Conservation (phyloP, 2,797 vertebrate species). For the Perdix hodgsoniae region DNA sequence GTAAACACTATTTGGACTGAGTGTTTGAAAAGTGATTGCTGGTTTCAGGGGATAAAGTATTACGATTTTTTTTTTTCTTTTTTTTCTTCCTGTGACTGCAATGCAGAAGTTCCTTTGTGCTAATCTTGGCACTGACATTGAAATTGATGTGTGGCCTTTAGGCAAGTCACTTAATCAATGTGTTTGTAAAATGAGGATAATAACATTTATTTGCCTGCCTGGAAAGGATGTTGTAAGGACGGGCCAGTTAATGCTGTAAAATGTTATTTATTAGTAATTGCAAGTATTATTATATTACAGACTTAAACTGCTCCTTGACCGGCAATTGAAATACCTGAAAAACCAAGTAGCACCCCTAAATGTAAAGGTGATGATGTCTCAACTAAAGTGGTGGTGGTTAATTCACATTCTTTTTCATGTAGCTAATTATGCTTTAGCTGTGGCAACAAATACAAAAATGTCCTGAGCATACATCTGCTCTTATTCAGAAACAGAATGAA, state of each 20-base stretch:
- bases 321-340: constrained; percentile 30
- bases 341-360: constrained; percentile 23
- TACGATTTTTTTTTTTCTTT: neutral
- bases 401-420: neutral
- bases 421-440: constrained; percentile 26
- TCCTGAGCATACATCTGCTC: neutral
- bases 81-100: neutral
- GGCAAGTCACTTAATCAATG: constrained; percentile 70
- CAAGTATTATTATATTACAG: neutral
- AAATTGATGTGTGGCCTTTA: constrained; percentile 69
- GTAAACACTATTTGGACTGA: neutral
- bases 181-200: constrained; percentile 65
- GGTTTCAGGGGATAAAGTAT: neutral
- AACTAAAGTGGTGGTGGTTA: constrained; percentile 7
- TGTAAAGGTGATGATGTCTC: constrained; percentile 9
- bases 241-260: constrained; percentile 43
- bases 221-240: constrained; percentile 33
- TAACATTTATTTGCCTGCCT: constrained; percentile 57
- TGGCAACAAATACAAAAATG: neutral
- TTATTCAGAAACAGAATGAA: neutral
- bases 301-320: constrained; percentile 18
- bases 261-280: constrained; percentile 47
- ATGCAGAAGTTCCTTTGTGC: constrained; percentile 17
- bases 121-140: constrained; percentile 20
- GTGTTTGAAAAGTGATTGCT: neutral